phyloP scores from a whole-genome alignment of 2,113 vertebrate genomes.

The Mus musculus region GRCm39 chr4:135115001-135115500 shows the following conservation, averaged over 20 bases:
- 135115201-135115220: background rate
- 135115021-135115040: background rate
- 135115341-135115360: background rate
- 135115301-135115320: background rate
- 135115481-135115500: background rate
- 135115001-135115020: background rate
- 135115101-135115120: too few species aligned
- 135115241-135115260: background rate
- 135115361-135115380: background rate
- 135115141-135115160: too few species aligned
- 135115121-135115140: background rate
- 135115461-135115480: accelerated
- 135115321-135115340: background rate
- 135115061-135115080: too few species aligned
- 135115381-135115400: background rate
- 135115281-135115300: background rate
- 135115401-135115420: background rate
- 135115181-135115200: background rate
- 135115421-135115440: accelerated
- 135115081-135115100: too few species aligned
- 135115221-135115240: background rate
- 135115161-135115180: background rate
- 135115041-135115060: accelerated
- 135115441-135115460: background rate
- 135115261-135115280: background rate